phyloP scores from a whole-genome alignment of 2,113 vertebrate species.

The Cariama cristata region DNA sequence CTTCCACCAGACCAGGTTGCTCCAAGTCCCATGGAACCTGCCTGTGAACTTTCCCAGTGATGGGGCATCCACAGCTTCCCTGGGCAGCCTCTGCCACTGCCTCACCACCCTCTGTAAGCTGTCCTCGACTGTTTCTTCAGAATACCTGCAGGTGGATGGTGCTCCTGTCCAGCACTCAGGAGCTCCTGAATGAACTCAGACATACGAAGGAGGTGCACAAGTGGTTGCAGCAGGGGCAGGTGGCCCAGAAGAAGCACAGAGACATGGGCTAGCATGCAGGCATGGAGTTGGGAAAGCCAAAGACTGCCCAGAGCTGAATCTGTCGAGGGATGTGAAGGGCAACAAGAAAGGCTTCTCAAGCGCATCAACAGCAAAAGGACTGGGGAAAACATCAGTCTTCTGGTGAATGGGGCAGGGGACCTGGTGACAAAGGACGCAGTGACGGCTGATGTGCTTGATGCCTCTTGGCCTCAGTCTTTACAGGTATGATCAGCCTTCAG shows the following conservation, averaged over 20 bases:
- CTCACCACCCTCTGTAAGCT: not conserved
- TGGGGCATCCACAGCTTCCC: too few species aligned
- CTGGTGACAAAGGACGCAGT: not conserved
- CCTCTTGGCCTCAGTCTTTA: not conserved
- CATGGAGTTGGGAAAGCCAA: not conserved
- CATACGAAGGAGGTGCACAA: accelerated
- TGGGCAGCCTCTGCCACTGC: not conserved
- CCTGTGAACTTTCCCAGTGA: too few species aligned
- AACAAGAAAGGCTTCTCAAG: not conserved
- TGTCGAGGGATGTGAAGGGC: not conserved
- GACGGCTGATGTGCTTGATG: not conserved
- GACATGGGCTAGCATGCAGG: not conserved
- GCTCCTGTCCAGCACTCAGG: not conserved
- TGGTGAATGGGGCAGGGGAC: not conserved
- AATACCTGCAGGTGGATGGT: not conserved
- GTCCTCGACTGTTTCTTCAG: not conserved
- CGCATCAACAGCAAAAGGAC: not conserved
- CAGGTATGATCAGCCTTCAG: not conserved
- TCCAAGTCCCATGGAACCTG: too few species aligned
- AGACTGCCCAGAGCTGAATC: not conserved
- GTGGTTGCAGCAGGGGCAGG: not conserved
- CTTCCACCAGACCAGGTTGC: too few species aligned
- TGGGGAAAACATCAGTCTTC: not conserved
- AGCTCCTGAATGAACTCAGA: not conserved
- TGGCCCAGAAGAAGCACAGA: not conserved